Evolutionary conservation across 1,140 invertebrate genomes (phyloP), one percentile per base, ranked within the genome.

Genomic region (Ooceraea biroi): DNA sequence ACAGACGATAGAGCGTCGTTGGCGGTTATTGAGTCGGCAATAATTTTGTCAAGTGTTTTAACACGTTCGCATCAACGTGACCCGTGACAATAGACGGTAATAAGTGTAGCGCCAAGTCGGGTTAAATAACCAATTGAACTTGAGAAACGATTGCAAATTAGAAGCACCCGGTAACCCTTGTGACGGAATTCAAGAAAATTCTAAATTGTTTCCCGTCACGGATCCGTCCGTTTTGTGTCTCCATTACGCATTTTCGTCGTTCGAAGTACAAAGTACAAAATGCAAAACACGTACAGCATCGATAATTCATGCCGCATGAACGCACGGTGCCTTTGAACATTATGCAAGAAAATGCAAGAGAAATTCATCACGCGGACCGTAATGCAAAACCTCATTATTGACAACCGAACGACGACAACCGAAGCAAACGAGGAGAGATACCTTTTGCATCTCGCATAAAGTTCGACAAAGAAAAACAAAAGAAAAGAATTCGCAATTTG

Each of bases 111-210:
- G 48, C 44, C 66, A 68, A 85, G 55, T 5, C 58, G 41, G 88
- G 86, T 91, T 48, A 91, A 91, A 71, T 84, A 85, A 90, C 52
- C 86, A 91, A 88, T 91, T 91, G 90, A 91, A 88, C 91, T 80
- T 77, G 66, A 84, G 84, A 82, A 90, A 88, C 22, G 83, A 83
- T 88, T 88, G 80, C 71, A 83, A 88, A 86, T 77, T 89, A 87
- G 14, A 63, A 87, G 83, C 74, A 72, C 82, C 73, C 60, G 50
- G 65, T 71, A 48, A 86, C 74, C 27, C 27, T 77, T 50, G 57
- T 72, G 78, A 60, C 25, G 73, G 50, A 41, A 83, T 66, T 17
- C 10, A 2, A 55, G 50, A 55, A 78, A 78, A 55, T 78, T 77
- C 74, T 55, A 10, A 5, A 14, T 68, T 4, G 30, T 52, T 22